A percentile compares a stretch with the other conserved stretches of the same genome.
phyloP scores from a whole-genome alignment of 2,113 vertebrate genomes.

The Suricata suricatta region DNA sequence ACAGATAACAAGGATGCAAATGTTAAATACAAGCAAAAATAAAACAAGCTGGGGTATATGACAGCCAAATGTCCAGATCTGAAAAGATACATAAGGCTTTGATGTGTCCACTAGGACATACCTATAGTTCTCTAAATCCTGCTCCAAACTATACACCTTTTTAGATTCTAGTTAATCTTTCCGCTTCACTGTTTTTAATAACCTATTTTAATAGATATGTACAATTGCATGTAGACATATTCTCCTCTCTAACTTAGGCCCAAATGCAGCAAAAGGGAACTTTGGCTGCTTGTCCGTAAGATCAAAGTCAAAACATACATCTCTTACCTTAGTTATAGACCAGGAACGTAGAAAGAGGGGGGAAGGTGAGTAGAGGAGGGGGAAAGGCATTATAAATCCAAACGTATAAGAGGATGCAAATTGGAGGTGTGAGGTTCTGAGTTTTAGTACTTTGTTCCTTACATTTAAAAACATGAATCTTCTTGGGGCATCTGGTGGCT shows the following conservation, averaged over 20 bases:
- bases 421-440: not conserved
- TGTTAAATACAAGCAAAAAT: conserved; percentile 38
- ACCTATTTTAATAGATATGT: not conserved
- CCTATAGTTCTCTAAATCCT: not conserved
- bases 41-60: not conserved
- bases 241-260: not conserved
- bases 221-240: not conserved
- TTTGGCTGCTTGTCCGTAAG: not conserved
- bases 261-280: not conserved
- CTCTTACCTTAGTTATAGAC: not conserved
- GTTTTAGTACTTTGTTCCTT: not conserved
- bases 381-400: not conserved
- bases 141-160: not conserved
- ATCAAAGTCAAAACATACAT: not conserved
- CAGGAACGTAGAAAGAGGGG: not conserved
- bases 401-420: not conserved
- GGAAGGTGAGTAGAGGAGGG: too few relatives aligned
- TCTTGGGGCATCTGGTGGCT: too few relatives aligned
- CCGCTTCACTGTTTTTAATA: not conserved
- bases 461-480: not conserved
- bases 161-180: not conserved
- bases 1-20: not conserved
- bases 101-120: not conserved
- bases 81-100: not conserved
- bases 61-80: not conserved